A percentile compares a stretch with the other conserved stretches of the same genome.
phyloP scores from a whole-genome alignment of 2,797 vertebrate genomes.

The Typhlichthys eigenmanni region DNA sequence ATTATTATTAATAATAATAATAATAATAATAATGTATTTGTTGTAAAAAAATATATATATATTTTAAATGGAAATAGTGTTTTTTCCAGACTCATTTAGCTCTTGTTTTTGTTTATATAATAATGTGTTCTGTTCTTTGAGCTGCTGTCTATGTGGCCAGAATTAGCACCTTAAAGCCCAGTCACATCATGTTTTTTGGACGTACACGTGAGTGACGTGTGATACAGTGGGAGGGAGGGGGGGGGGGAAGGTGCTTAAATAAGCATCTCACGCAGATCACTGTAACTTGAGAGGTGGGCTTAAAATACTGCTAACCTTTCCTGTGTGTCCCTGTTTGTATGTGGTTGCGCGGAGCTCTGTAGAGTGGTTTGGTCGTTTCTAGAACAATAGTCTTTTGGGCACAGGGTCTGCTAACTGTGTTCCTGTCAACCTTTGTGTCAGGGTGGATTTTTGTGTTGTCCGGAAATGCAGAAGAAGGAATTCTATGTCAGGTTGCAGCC shows the following conservation, averaged over 20 bases:
- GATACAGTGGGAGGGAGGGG: conserved; percentile 59
- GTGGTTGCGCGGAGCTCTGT: conserved; percentile 52
- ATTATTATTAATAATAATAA: too few species aligned
- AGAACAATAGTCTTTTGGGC: conserved; percentile 59
- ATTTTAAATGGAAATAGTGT: too few species aligned
- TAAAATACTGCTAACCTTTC: conserved; percentile 85
- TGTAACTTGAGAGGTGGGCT: conserved; percentile 79
- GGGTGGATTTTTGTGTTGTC: conserved; percentile 22
- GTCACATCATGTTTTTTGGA: conserved; percentile 41
- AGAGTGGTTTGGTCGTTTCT: conserved; percentile 41
- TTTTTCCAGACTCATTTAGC: conserved; percentile 9
- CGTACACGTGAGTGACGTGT: conserved; percentile 47
- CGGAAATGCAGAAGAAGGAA: conserved; percentile 54
- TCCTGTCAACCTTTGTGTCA: conserved; percentile 27
- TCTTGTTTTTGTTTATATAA: conserved; percentile 28
- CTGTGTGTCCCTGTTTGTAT: conserved; percentile 66
- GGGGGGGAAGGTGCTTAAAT: conserved; percentile 73
- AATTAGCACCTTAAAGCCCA: too few species aligned
- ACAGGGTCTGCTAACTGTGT: conserved; percentile 8
- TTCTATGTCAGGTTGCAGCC: conserved; percentile 29
- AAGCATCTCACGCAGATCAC: conserved; percentile 71
- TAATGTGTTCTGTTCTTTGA: too few species aligned
- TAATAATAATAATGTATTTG: too few species aligned
- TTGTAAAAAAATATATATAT: too few species aligned
- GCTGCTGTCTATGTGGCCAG: too few species aligned